phyloP scores from a whole-genome alignment of 2,113 vertebrate species.

The Sinocyclocheilus anophthalmus region DNA sequence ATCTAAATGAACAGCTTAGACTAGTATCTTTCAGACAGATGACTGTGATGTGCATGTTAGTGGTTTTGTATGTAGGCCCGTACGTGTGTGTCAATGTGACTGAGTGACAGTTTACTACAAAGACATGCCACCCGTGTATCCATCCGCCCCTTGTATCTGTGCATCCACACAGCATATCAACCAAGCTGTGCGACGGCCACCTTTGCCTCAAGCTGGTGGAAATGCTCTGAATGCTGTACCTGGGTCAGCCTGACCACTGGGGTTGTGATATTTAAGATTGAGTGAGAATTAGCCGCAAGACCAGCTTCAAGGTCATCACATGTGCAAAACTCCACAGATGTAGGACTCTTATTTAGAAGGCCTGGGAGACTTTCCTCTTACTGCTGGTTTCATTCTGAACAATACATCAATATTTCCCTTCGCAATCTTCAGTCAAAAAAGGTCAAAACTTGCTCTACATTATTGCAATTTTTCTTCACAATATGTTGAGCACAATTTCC shows the following conservation, averaged over 20 bases:
- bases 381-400: background rate
- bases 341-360: background rate
- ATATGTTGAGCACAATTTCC: background rate
- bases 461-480: background rate
- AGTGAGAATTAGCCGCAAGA: background rate
- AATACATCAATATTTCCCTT: background rate
- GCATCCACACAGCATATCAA: constrained; percentile 57
- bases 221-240: background rate
- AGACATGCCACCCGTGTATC: constrained; percentile 66
- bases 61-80: constrained; percentile 28
- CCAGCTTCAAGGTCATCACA: background rate
- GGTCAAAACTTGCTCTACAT: background rate
- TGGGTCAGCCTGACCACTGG: constrained; percentile 11
- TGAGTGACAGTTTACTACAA: constrained; percentile 55
- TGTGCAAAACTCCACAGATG: background rate
- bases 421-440: background rate
- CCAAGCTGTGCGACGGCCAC: constrained; percentile 45
- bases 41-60: constrained; percentile 48
- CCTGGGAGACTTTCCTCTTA: background rate
- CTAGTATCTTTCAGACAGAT: constrained; percentile 52
- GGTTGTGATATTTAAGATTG: constrained; percentile 8
- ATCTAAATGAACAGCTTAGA: background rate
- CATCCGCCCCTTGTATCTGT: constrained; percentile 54
- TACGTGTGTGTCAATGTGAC: constrained; percentile 36
- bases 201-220: constrained; percentile 26